Conservation (phyloP, 2,888 invertebrate genomes). For the Trisateles emortualis region DNA sequence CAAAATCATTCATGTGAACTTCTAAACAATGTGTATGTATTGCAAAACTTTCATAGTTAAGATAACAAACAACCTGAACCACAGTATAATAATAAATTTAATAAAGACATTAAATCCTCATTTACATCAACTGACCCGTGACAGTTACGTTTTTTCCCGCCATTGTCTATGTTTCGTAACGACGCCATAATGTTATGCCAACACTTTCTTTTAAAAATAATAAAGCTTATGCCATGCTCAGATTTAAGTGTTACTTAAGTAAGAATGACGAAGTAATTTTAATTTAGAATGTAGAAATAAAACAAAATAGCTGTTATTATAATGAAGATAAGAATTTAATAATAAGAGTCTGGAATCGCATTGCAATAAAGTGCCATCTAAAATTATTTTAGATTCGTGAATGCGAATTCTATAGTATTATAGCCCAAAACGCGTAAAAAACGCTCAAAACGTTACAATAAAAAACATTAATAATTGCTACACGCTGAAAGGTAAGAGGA, state of each 20-base stretch:
- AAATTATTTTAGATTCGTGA: no score
- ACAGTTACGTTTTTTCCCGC: conserved; percentile 60
- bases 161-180: conserved; percentile 66
- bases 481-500: conserved; percentile 12
- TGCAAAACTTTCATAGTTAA: conserved; percentile 3
- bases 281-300: no score
- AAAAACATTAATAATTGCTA: conserved; percentile 16
- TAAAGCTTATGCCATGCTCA: conserved; percentile 1
- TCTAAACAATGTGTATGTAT: conserved; percentile 24
- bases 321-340: no score
- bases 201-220: conserved; percentile 58
- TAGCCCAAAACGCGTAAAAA: conserved; percentile 16
- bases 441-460: conserved; percentile 4
- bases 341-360: no score
- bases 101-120: conserved; percentile 49
- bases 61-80: not conserved
- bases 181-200: conserved; percentile 52
- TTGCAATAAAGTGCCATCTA: no score
- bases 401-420: no score
- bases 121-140: conserved; percentile 68
- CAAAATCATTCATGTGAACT: conserved; percentile 20
- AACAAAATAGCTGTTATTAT: no score
- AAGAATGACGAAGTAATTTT: conserved; percentile 5
- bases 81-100: not conserved
- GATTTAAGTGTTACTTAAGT: conserved; percentile 21